Percentiles rank a stretch among this genome's conserved stretches.
These are phyloP conservation scores for pig (Sus scrofa) DNA, from an alignment of 2,113 vertebrate species.

Conservation along the genomic window T2T-Sscrofa CM000823.6:49322501-49323000, in stretches of 20 bases:
- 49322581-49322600: conserved; percentile 54
- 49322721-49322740: not conserved
- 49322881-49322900: conserved; percentile 75
- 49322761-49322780: conserved; percentile 34
- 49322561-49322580: conserved; percentile 27
- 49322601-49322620: conserved; percentile 58
- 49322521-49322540: not conserved
- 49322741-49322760: conserved; percentile 33
- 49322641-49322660: conserved; percentile 11
- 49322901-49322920: conserved; percentile 58
- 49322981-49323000: conserved; percentile 3
- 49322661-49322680: conserved; percentile 26
- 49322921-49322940: not conserved
- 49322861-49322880: conserved; percentile 49
- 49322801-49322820: conserved; percentile 40
- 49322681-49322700: conserved; percentile 40
- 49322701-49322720: conserved; percentile 52
- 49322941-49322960: conserved; percentile 68
- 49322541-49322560: not conserved
- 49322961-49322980: conserved; percentile 39
- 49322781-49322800: conserved; percentile 69
- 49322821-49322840: conserved; percentile 54
- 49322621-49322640: conserved; percentile 38
- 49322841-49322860: conserved; percentile 17
- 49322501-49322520: not conserved